phyloP scores from a whole-genome alignment of 1,140 invertebrate species.

The Scaptodrosophila lebanonensis region DNA sequence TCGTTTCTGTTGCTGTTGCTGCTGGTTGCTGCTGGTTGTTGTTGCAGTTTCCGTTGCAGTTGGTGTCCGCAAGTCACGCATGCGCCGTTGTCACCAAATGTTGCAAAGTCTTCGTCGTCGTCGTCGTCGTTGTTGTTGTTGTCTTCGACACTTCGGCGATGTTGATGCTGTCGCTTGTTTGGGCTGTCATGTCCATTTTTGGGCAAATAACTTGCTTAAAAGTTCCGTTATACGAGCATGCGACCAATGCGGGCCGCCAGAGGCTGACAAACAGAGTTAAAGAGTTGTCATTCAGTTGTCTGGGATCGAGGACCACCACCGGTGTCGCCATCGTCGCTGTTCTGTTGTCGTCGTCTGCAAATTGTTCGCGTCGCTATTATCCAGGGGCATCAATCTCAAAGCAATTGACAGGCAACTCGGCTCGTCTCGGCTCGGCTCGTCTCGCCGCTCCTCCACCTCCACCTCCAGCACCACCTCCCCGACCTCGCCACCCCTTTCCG shows the following conservation, averaged over 20 bases:
- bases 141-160: constrained; percentile 52
- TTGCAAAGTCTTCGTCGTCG: too few relatives aligned
- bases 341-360: constrained; percentile 64
- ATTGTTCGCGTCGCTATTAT: constrained; percentile 74
- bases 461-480: not conserved
- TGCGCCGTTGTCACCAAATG: constrained; percentile 62
- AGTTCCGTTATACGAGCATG: not conserved
- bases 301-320: constrained; percentile 46
- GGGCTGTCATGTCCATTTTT: constrained; percentile 51
- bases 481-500: constrained; percentile 27
- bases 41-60: too few relatives aligned
- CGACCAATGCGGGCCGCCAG: not conserved
- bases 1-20: not conserved
- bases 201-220: constrained; percentile 67
- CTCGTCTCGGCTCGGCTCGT: not conserved
- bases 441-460: not conserved
- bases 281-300: constrained; percentile 71
- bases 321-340: constrained; percentile 34
- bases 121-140: constrained; percentile 22
- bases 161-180: not conserved
- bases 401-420: constrained; percentile 52
- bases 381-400: constrained; percentile 70
- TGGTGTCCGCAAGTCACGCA: constrained; percentile 46
- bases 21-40: too few relatives aligned
- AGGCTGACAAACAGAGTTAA: constrained; percentile 36